Evolutionary conservation across 2,888 invertebrate species (phyloP).

Genomic region (Gnatocerus cornutus): DNA sequence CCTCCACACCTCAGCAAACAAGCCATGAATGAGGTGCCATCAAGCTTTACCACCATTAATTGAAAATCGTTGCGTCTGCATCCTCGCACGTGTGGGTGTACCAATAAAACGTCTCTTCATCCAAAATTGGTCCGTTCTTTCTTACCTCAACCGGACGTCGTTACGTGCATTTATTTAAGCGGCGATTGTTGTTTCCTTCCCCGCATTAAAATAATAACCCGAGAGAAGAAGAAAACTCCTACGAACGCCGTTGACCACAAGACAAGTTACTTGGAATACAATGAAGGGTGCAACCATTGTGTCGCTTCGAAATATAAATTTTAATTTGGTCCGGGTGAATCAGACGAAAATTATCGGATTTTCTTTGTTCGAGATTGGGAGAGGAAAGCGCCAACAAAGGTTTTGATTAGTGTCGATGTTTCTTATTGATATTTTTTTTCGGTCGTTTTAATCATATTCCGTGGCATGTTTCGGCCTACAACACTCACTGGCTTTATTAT

Average conservation of each 20-base stretch:
- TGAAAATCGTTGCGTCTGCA: conserved; percentile 53
- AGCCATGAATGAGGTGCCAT: conserved; percentile 12
- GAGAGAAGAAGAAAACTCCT: conserved; percentile 39
- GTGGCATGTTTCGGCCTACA: conserved; percentile 48
- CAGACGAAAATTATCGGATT: conserved; percentile 23
- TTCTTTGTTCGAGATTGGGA: conserved; percentile 22
- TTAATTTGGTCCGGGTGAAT: conserved; percentile 40
- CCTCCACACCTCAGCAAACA: conserved; percentile 1
- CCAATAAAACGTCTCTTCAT: conserved; percentile 37
- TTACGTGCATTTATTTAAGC: conserved; percentile 56
- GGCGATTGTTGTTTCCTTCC: conserved; percentile 56
- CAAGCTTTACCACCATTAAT: conserved; percentile 46
- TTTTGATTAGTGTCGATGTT: conserved; percentile 15
- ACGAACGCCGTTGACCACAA: conserved; percentile 19
- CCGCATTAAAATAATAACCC: conserved; percentile 52
- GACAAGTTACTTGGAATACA: conserved; percentile 52
- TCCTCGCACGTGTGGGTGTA: conserved; percentile 54
- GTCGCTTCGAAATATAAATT: conserved; percentile 49
- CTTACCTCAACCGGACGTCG: conserved; percentile 56
- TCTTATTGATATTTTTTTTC: conserved; percentile 37
- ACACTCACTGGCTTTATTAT: conserved; percentile 49
- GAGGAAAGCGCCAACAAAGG: conserved; percentile 9
- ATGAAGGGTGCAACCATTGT: conserved; percentile 58
- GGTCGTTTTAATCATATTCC: conserved; percentile 40
- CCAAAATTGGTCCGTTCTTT: conserved; percentile 57